Conservation (phyloP, 2,797 vertebrate genomes). For the Acanthurus leucopareius region DNA sequence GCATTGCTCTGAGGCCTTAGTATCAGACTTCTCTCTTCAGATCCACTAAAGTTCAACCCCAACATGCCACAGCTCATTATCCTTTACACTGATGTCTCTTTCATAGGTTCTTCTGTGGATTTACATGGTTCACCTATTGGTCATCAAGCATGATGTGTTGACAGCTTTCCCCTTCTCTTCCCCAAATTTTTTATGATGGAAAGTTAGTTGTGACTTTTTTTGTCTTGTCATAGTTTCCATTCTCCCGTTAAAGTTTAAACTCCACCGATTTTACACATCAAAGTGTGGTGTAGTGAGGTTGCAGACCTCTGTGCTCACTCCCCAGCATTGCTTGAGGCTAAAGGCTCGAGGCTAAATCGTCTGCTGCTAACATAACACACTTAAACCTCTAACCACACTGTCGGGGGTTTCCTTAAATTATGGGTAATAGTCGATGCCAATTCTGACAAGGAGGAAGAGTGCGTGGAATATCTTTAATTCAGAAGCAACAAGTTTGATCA, state of each 20-base stretch:
- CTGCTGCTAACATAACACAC: neutral
- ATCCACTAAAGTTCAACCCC: slow-evolving; percentile 34
- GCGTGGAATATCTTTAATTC: neutral
- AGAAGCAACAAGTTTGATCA: neutral
- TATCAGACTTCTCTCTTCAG: slow-evolving; percentile 11
- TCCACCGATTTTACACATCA: neutral
- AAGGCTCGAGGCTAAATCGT: neutral
- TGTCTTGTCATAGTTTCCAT: slow-evolving; percentile 7
- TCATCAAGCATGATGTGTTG: neutral
- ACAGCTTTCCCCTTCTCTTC: slow-evolving; percentile 18
- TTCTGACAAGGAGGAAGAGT: neutral
- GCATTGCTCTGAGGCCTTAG: slow-evolving; percentile 7
- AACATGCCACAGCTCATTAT: slow-evolving; percentile 9
- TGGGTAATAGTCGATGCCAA: neutral
- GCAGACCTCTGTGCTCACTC: neutral
- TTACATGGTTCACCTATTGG: slow-evolving; percentile 7
- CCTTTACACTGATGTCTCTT: slow-evolving; percentile 21
- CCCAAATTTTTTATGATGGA: slow-evolving; percentile 10
- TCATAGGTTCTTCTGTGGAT: slow-evolving; percentile 10
- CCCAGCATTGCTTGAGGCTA: neutral
- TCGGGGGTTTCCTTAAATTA: neutral
- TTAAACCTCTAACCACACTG: neutral
- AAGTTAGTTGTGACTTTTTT: slow-evolving; percentile 6
- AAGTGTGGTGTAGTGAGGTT: neutral
- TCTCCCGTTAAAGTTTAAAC: neutral